Percentiles rank a stretch among this genome's conserved stretches.
phyloP scores from a whole-genome alignment of 2,113 vertebrate species.

The Leucopsar rothschildi region DNA sequence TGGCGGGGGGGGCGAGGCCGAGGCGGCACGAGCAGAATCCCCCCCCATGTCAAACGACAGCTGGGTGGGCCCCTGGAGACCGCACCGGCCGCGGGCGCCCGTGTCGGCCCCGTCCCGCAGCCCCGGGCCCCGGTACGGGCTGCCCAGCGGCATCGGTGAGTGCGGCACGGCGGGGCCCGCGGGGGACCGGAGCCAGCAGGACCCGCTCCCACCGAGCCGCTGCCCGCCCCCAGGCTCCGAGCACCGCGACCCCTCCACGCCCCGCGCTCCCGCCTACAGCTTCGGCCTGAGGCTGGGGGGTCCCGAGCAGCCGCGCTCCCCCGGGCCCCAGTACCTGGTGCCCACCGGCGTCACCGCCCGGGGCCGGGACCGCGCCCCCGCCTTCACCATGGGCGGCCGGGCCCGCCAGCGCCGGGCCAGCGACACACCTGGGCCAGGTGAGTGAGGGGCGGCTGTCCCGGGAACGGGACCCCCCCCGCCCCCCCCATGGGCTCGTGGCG shows the following conservation, averaged over 20 bases:
- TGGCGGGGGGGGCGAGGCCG: too few relatives aligned
- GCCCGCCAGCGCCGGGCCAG: background rate
- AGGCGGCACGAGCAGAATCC: background rate
- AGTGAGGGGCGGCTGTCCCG: background rate
- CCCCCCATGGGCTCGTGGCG: fast-evolving
- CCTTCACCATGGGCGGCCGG: background rate
- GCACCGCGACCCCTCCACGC: background rate
- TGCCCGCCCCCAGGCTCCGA: background rate
- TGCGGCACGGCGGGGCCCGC: background rate
- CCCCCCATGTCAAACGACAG: background rate
- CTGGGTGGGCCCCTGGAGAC: background rate
- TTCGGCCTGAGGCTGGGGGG: background rate
- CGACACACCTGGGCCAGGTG: background rate
- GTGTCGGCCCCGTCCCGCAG: background rate
- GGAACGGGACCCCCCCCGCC: background rate
- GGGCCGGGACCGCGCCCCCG: background rate
- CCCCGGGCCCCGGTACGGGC: background rate
- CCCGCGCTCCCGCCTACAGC: background rate
- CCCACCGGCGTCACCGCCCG: background rate
- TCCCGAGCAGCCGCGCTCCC: background rate
- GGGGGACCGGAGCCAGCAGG: too few relatives aligned
- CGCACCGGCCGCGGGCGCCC: background rate
- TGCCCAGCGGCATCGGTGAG: background rate
- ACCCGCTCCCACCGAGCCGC: background rate
- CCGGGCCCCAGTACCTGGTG: background rate